Conservation (phyloP, 2,888 invertebrate genomes). For the Hirtodrosophila cameraria region DNA sequence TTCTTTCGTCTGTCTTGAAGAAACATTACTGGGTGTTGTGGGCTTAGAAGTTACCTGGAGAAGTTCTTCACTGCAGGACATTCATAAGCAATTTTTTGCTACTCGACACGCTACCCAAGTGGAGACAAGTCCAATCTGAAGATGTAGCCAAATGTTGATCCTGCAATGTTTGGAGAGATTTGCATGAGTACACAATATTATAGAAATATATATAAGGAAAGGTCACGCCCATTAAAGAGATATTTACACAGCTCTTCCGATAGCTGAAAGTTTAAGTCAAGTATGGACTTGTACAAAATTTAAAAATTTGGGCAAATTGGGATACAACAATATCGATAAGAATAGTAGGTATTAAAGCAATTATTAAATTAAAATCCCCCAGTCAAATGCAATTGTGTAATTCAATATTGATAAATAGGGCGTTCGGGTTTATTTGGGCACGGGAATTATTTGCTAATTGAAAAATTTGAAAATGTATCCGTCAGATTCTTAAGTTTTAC, state of each 20-base stretch:
- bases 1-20: constrained; percentile 67
- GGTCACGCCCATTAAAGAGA: constrained; percentile 1
- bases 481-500: constrained; percentile 14
- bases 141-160: neutral
- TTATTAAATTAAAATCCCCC: constrained; percentile 10
- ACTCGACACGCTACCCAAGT: too few relatives aligned
- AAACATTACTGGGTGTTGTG: constrained; percentile 68
- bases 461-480: neutral
- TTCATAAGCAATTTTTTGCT: too few relatives aligned
- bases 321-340: too few relatives aligned
- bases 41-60: constrained; percentile 73
- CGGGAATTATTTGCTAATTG: neutral
- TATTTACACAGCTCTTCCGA: constrained; percentile 2
- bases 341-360: constrained; percentile 4
- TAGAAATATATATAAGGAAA: neutral
- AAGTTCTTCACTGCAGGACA: constrained; percentile 34
- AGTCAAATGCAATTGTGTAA: constrained; percentile 4
- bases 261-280: constrained; percentile 4
- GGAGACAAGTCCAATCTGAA: neutral
- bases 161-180: constrained; percentile 41
- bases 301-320: neutral
- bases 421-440: neutral
- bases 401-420: neutral
- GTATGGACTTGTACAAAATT: constrained; percentile 3
- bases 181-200: constrained; percentile 23